phyloP scores from a whole-genome alignment of 2,797 vertebrate species.

The Macroramphosus scolopax region DNA sequence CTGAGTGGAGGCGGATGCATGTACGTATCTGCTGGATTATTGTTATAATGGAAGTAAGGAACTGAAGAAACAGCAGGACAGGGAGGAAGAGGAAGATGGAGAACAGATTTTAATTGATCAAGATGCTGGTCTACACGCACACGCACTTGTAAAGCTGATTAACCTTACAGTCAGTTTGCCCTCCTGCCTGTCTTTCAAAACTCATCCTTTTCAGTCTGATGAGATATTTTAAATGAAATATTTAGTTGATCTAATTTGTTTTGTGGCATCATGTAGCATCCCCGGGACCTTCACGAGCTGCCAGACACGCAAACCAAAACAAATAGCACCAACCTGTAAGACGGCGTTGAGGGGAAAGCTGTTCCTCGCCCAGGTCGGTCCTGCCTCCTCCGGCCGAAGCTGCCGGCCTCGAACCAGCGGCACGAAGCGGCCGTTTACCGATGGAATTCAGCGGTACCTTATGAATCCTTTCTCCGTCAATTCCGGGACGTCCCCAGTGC shows the following conservation, averaged over 20 bases:
- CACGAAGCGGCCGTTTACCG: neutral
- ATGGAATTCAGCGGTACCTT: slow-evolving; percentile 3
- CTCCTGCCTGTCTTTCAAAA: too few species aligned
- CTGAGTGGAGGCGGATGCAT: too few species aligned
- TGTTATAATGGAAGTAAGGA: too few species aligned
- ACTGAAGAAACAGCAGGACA: too few species aligned
- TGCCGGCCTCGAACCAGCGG: neutral
- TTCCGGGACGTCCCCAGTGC: slow-evolving; percentile 29
- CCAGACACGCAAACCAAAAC: neutral
- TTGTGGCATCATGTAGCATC: slow-evolving; percentile 10
- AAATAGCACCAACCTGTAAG: slow-evolving; percentile 46
- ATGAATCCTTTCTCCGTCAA: slow-evolving; percentile 15
- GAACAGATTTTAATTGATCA: too few species aligned
- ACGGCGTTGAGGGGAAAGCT: neutral
- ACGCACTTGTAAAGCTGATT: too few species aligned
- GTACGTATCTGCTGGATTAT: too few species aligned
- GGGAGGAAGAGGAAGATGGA: too few species aligned
- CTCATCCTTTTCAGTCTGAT: too few species aligned
- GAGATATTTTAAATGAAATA: too few species aligned
- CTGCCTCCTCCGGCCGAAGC: neutral
- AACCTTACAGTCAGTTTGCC: too few species aligned
- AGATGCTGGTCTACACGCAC: too few species aligned
- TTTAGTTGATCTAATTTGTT: neutral
- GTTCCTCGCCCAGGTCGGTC: slow-evolving; percentile 2
- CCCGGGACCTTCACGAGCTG: neutral